These are phyloP conservation scores for Dipodomys stephensi DNA, from an alignment of 2,113 vertebrate species.

Conservation along the genomic window DNA sequence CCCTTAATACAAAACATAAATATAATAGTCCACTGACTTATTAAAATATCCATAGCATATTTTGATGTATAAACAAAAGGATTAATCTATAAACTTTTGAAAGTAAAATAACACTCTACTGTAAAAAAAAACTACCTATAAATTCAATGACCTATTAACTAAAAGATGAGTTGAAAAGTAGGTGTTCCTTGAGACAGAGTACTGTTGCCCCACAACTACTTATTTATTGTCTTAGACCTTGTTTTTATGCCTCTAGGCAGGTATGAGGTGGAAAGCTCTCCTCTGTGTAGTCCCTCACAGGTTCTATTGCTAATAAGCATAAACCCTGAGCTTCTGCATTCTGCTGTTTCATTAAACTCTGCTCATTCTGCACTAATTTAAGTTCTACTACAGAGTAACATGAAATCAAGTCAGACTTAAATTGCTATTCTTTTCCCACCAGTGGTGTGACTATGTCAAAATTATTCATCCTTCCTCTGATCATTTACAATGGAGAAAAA, in stretches of 20 bases:
- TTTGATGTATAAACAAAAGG: too few species aligned
- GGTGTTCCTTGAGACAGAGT: background rate
- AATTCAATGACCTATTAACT: background rate
- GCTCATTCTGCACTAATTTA: background rate
- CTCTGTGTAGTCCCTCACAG: background rate
- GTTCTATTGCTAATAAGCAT: background rate
- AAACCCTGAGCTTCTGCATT: background rate
- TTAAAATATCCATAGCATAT: too few species aligned
- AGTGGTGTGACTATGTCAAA: background rate
- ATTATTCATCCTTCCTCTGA: background rate
- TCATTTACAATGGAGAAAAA: background rate
- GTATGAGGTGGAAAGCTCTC: background rate
- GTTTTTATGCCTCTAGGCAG: background rate
- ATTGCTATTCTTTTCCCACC: background rate
- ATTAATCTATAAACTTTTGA: too few species aligned
- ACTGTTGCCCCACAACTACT: background rate
- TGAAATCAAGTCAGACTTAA: slow-evolving; percentile 5
- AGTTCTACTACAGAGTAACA: background rate
- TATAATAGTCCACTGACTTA: too few species aligned
- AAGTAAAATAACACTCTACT: too few species aligned
- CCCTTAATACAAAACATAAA: too few species aligned
- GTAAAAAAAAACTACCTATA: background rate
- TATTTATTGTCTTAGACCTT: background rate
- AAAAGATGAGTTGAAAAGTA: background rate
- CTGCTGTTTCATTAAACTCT: background rate